A percentile compares a stretch with the other conserved stretches of the same genome.
Evolutionary conservation across 2,797 vertebrate species (phyloP).

Genomic region (Acipenser oxyrinchus): DNA sequence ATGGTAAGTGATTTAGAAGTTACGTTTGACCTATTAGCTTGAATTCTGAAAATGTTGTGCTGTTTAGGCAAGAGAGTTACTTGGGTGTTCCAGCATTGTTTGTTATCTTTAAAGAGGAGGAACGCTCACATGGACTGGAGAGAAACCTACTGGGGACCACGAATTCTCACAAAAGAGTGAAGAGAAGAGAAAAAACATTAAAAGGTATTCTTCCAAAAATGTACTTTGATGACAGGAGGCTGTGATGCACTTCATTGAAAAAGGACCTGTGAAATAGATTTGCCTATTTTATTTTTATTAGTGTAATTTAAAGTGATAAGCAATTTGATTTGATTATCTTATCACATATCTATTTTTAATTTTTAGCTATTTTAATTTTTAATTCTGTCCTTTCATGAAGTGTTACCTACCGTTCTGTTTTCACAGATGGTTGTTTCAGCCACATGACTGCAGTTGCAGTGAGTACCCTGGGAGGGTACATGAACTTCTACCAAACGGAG

Average conservation of each 20-base stretch:
- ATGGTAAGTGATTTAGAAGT: slow-evolving; percentile 48
- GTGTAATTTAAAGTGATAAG: too few relatives aligned
- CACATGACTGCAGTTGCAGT: slow-evolving; percentile 73
- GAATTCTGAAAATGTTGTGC: not conserved
- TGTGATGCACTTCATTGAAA: too few relatives aligned
- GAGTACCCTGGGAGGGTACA: slow-evolving; percentile 67
- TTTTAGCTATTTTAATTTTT: slow-evolving; percentile 18
- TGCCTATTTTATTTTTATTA: too few relatives aligned
- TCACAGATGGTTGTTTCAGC: slow-evolving; percentile 71
- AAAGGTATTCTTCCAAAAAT: slow-evolving; percentile 31
- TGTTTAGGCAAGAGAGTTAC: not conserved
- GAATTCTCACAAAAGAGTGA: slow-evolving; percentile 52
- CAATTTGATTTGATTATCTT: too few relatives aligned
- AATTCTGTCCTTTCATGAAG: slow-evolving; percentile 19
- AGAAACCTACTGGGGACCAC: slow-evolving; percentile 56
- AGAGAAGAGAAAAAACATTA: slow-evolving; percentile 63
- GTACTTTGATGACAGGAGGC: too few relatives aligned
- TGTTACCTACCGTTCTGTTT: not conserved
- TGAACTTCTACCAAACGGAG: slow-evolving; percentile 62
- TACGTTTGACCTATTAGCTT: too few relatives aligned
- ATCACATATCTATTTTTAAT: too few relatives aligned
- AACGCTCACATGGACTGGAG: slow-evolving; percentile 51
- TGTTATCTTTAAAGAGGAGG: slow-evolving; percentile 32
- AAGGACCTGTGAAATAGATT: too few relatives aligned
- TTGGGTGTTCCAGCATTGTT: too few relatives aligned